Base-by-base conservation (phyloP, 2,797 vertebrate species). In the Sebastes diaconus region DNA sequence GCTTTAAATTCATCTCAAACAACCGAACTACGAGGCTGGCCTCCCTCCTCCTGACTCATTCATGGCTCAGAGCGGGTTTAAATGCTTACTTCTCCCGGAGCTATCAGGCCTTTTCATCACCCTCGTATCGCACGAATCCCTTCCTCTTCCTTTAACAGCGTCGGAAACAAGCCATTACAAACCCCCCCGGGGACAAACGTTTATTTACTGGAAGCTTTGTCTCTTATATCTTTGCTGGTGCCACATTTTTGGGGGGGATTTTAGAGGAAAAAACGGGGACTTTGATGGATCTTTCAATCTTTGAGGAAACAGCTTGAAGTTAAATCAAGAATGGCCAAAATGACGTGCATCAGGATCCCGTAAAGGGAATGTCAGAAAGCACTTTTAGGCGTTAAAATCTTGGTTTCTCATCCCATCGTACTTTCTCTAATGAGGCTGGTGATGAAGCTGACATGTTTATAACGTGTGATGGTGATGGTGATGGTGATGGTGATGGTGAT, bases 31-130 rank as follows among this genome's bases (percentile, higher is more conserved):
- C 3, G 46, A 52, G 18, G 46, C 46, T 52, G 46, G 46, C 24
- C 80, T 60, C 58, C 8, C 36, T 39, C 36, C 12, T 39, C 36
- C 36, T 1, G 54, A 71, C 58, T 81, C 66, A 64, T 81, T 86
- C 76, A 80, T 58, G 66, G 63, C 70, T 87, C 14, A 54, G n/a
- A 73, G 32, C 4, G 8, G 68, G 46, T 57, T 71, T 55, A 74
- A 76, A 68, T 52, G 50, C 75, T 81, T 24, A 22, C 78, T 69
- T 58, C 84, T 78, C 58, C 69, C 70, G 36, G 59, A 79, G 80
- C 84, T 88, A 87, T 92, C 79, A 20, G 68, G 46, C 85, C 8
- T 84, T 84, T 84, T 85, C 90, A 91, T 92, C 92, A 75, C 46
- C 52, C 60, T 74, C 27, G 1, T 84, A 86, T 91, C 74, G 10